phyloP scores from a whole-genome alignment of 1,140 invertebrate genomes.

The Ceratosolen solmsi region DNA sequence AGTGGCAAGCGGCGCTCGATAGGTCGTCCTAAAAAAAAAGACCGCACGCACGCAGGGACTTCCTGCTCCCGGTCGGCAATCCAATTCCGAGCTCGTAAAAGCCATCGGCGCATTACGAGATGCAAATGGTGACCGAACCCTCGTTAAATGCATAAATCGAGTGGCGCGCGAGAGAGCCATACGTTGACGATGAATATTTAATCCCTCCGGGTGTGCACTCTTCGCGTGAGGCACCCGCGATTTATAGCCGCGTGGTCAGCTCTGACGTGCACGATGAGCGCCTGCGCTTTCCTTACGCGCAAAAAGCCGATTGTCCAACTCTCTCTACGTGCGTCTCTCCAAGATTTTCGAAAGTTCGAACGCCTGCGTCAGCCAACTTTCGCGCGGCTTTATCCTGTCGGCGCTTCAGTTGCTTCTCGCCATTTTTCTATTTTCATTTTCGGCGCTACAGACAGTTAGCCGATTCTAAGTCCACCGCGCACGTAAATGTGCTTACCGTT shows the following conservation, averaged over 20 bases:
- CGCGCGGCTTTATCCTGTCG: not conserved
- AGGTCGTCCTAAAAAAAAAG: not conserved
- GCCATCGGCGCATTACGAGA: conserved; percentile 21
- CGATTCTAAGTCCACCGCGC: no score
- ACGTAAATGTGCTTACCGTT: no score
- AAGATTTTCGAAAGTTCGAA: conserved; percentile 10
- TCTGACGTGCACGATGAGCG: no score
- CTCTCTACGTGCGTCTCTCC: not conserved
- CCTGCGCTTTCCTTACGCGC: conserved; percentile 2
- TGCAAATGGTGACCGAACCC: conserved; percentile 16
- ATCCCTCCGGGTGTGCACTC: conserved; percentile 29
- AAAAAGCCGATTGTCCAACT: conserved; percentile 13
- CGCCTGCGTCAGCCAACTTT: not conserved
- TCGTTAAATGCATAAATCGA: conserved; percentile 40
- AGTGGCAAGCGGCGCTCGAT: no score
- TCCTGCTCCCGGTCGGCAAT: not conserved
- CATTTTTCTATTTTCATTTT: not conserved
- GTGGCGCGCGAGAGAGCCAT: not conserved
- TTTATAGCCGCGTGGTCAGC: conserved; percentile 19
- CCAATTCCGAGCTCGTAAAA: conserved; percentile 19
- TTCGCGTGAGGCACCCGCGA: conserved; percentile 5
- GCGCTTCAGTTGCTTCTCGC: no score
- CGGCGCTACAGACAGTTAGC: not conserved
- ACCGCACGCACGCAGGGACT: not conserved
- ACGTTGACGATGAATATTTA: conserved; percentile 53